Percentiles rank a stretch among this genome's conserved stretches.
Evolutionary conservation across 2,888 invertebrate genomes (phyloP).

Genomic region (Mylabris sibirica): DNA sequence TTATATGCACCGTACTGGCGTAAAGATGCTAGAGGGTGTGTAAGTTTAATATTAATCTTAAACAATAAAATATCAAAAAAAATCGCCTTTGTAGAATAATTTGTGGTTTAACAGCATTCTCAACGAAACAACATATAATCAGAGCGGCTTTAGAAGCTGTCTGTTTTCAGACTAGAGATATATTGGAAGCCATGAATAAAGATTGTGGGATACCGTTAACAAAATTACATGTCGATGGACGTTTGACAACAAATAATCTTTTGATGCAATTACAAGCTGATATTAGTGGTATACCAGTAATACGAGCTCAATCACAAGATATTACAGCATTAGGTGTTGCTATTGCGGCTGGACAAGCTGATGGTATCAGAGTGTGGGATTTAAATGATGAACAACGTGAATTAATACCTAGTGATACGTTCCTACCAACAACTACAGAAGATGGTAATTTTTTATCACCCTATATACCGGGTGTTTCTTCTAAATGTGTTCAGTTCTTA

Average conservation of each 20-base stretch:
- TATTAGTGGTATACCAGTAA: conserved; percentile 88
- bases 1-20: conserved; percentile 98
- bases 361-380: conserved; percentile 71
- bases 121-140: conserved; percentile 91
- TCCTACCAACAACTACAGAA: conserved; percentile 81
- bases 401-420: conserved; percentile 75
- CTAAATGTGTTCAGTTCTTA: too few relatives aligned
- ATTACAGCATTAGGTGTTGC: conserved; percentile 94
- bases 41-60: conserved; percentile 52
- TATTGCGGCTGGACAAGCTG: conserved; percentile 85
- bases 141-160: conserved; percentile 94
- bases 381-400: conserved; percentile 68
- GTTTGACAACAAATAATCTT: conserved; percentile 87
- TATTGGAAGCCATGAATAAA: conserved; percentile 92
- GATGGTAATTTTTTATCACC: too few relatives aligned
- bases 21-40: conserved; percentile 90
- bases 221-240: conserved; percentile 92
- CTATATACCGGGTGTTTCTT: too few relatives aligned
- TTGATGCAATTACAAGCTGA: conserved; percentile 98
- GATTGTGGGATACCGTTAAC: conserved; percentile 87
- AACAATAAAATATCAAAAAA: not conserved
- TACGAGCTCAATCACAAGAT: conserved; percentile 85
- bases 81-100: conserved; percentile 67
- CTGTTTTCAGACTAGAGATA: conserved; percentile 95
- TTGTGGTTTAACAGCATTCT: conserved; percentile 92